Percentiles rank a stretch among this genome's conserved stretches.
These are phyloP conservation scores for Platysteira castanea DNA, from an alignment of 2,113 vertebrate species.

Conservation along the genomic window DNA sequence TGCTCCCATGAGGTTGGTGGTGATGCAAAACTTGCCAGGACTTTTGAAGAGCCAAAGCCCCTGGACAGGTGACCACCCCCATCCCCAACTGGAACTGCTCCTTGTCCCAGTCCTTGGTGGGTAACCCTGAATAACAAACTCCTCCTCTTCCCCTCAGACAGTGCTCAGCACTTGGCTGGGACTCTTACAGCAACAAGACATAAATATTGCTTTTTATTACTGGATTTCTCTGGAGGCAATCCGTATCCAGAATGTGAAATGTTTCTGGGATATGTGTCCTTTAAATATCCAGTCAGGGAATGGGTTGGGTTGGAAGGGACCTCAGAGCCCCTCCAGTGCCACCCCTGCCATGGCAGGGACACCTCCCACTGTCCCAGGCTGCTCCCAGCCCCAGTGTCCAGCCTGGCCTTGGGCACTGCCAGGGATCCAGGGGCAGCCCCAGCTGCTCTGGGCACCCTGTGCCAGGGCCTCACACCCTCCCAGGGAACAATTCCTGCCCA, in stretches of 20 bases:
- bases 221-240: not conserved
- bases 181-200: not conserved
- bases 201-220: not conserved
- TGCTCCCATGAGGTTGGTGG: not conserved
- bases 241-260: not conserved
- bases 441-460: not conserved
- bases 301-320: too few relatives aligned
- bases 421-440: not conserved
- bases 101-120: not conserved
- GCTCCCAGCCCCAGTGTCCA: not conserved
- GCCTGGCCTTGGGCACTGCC: not conserved
- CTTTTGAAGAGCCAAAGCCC: not conserved
- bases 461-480: too few relatives aligned
- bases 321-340: accelerated
- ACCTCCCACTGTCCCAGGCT: not conserved
- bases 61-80: not conserved
- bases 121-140: not conserved
- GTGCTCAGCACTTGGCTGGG: not conserved
- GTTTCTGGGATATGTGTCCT: not conserved
- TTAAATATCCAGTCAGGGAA: not conserved
- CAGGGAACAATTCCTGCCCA: too few relatives aligned
- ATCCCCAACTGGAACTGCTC: not conserved
- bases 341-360: not conserved
- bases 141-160: not conserved
- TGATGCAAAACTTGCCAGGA: not conserved